Conservation (phyloP, 1,140 invertebrate genomes). For the Cyrtorhinus lividipennis region DNA sequence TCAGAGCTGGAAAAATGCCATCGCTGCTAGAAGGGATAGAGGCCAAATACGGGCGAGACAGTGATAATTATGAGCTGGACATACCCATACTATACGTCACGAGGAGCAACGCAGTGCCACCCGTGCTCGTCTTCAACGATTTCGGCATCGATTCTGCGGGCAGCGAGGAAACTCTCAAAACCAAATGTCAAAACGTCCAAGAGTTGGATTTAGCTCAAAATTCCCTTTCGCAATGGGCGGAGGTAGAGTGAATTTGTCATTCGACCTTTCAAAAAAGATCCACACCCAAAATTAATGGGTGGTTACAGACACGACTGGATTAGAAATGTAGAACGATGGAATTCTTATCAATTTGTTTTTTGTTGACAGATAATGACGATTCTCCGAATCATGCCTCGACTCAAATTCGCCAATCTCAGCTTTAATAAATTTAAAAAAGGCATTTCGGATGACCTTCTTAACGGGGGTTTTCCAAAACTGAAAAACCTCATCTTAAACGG, state of each 20-base stretch:
- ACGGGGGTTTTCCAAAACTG: conserved; percentile 23
- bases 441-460: conserved; percentile 21
- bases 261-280: too few species aligned
- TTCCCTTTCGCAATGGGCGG: conserved; percentile 66
- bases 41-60: conserved; percentile 60
- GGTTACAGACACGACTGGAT: too few species aligned
- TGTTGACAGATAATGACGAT: conserved; percentile 68
- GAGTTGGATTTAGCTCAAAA: conserved; percentile 85
- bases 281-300: too few species aligned
- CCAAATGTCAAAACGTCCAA: conserved; percentile 69
- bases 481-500: conserved; percentile 56
- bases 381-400: conserved; percentile 65
- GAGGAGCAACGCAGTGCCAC: conserved; percentile 59
- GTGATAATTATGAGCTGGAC: conserved; percentile 26
- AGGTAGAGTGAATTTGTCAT: too few species aligned
- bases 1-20: conserved; percentile 42
- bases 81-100: conserved; percentile 64
- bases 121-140: conserved; percentile 73
- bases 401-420: conserved; percentile 80
- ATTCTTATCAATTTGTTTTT: too few species aligned
- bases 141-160: conserved; percentile 75
- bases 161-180: conserved; percentile 53
- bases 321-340: too few species aligned
- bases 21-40: conserved; percentile 70
- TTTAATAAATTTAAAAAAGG: conserved; percentile 61